Evolutionary conservation across 2,797 vertebrate genomes (phyloP).

Genomic region (Labroides dimidiatus): DNA sequence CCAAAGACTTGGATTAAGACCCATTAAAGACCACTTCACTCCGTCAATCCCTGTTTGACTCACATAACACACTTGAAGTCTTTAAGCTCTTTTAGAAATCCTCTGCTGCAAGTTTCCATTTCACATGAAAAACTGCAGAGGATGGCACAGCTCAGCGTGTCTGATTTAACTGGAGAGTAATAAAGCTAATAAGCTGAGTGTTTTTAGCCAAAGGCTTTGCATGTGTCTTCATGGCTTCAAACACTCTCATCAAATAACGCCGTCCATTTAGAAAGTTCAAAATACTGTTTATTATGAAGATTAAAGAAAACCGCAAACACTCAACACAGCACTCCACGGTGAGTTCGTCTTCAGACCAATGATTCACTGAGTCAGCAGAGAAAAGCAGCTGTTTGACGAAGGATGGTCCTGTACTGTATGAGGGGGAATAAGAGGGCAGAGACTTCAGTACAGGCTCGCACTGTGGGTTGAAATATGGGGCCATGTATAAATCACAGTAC

Average conservation of each 20-base stretch:
- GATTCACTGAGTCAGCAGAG: conserved; percentile 33
- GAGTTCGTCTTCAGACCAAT: conserved; percentile 20
- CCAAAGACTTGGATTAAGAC: conserved; percentile 34
- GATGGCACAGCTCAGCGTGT: neutral
- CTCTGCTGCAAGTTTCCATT: conserved; percentile 18
- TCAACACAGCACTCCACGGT: too few species aligned
- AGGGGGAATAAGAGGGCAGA: conserved; percentile 6
- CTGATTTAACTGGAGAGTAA: conserved; percentile 1
- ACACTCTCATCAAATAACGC: neutral
- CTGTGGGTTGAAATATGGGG: conserved; percentile 13
- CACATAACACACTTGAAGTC: conserved; percentile 30
- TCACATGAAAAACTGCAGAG: conserved; percentile 7
- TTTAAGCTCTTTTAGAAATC: conserved; percentile 16
- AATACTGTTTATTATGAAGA: too few species aligned
- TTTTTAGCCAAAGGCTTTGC: neutral
- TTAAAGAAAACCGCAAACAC: too few species aligned
- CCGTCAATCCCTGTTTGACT: conserved; percentile 33
- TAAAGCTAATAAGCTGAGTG: neutral
- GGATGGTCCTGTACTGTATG: neutral
- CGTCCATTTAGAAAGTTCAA: conserved; percentile 2
- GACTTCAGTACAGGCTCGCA: neutral
- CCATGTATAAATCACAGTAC: conserved; percentile 24
- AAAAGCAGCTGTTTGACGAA: conserved; percentile 16
- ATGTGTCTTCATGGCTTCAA: neutral
- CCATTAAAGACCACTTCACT: conserved; percentile 22